Evolutionary conservation across 1,140 invertebrate species (phyloP).

Genomic region (Cotesia glomerata): DNA sequence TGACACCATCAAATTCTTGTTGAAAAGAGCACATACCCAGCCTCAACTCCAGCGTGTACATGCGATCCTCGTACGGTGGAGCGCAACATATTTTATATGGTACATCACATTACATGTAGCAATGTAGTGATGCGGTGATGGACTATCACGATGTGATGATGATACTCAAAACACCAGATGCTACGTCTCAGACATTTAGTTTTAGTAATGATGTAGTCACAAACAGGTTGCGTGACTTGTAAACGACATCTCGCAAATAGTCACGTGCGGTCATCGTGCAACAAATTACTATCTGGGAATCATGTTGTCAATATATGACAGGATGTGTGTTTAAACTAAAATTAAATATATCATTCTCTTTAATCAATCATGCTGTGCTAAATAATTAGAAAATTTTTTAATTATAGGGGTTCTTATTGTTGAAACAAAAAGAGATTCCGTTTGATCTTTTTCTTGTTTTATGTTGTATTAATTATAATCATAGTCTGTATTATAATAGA

Average conservation of each 20-base stretch:
- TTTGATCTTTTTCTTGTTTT: no score
- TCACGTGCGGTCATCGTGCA: conserved; percentile 16
- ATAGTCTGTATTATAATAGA: no score
- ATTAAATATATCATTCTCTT: not conserved
- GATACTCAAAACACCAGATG: conserved; percentile 12
- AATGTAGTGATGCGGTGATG: not conserved
- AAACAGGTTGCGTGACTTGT: conserved; percentile 14
- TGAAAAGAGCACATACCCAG: conserved; percentile 36
- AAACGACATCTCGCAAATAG: conserved; percentile 13
- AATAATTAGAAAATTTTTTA: not conserved
- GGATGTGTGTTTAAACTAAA: not conserved
- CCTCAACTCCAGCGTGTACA: no score
- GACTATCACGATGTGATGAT: not conserved
- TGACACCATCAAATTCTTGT: conserved; percentile 44
- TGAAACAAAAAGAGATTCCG: no score
- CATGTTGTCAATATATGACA: conserved; percentile 12
- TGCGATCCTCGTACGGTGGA: no score
- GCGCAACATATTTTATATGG: no score
- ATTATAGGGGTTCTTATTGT: no score
- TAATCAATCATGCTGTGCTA: not conserved
- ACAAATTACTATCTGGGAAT: conserved; percentile 13
- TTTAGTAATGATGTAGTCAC: conserved; percentile 8
- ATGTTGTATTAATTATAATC: no score
- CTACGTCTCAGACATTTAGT: not conserved
- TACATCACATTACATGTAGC: no score